Percentiles rank a stretch among this genome's conserved stretches.
phyloP scores from a whole-genome alignment of 1,140 invertebrate genomes.

The Coelopa frigida region DNA sequence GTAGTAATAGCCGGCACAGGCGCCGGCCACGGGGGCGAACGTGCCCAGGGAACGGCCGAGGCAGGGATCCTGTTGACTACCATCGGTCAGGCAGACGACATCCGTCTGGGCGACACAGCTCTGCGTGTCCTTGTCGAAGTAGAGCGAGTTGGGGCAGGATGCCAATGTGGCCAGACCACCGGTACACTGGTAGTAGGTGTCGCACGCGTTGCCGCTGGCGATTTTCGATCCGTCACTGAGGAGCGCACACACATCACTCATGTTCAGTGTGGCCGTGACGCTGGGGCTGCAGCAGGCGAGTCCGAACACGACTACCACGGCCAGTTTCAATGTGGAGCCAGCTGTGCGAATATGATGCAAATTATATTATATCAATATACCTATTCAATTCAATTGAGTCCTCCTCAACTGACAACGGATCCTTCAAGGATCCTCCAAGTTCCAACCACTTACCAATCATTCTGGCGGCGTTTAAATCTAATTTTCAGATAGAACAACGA shows the following conservation, averaged over 20 bases:
- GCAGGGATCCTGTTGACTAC: constrained; percentile 16
- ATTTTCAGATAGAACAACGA: too few relatives aligned
- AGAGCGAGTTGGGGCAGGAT: constrained; percentile 7
- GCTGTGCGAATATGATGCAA: too few relatives aligned
- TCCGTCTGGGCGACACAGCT: not conserved
- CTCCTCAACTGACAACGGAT: too few relatives aligned
- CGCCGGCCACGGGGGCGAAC: constrained; percentile 10
- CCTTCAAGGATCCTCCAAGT: too few relatives aligned
- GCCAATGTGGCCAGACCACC: constrained; percentile 10
- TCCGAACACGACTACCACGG: not conserved
- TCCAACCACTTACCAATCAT: too few relatives aligned
- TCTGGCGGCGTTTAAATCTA: too few relatives aligned
- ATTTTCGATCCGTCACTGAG: constrained; percentile 15
- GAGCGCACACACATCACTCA: constrained; percentile 20
- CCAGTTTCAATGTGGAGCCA: too few relatives aligned
- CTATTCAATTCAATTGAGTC: too few relatives aligned
- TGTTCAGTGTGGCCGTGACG: constrained; percentile 13
- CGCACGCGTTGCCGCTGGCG: constrained; percentile 18
- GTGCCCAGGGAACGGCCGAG: constrained; percentile 11
- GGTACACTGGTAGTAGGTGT: constrained; percentile 19
- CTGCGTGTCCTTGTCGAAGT: constrained; percentile 11
- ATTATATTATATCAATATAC: too few relatives aligned
- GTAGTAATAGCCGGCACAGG: constrained; percentile 23
- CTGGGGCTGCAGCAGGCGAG: not conserved
- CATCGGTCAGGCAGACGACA: constrained; percentile 13